phyloP scores from a whole-genome alignment of 2,113 vertebrate species.

The Trichomycterus rosablanca region DNA sequence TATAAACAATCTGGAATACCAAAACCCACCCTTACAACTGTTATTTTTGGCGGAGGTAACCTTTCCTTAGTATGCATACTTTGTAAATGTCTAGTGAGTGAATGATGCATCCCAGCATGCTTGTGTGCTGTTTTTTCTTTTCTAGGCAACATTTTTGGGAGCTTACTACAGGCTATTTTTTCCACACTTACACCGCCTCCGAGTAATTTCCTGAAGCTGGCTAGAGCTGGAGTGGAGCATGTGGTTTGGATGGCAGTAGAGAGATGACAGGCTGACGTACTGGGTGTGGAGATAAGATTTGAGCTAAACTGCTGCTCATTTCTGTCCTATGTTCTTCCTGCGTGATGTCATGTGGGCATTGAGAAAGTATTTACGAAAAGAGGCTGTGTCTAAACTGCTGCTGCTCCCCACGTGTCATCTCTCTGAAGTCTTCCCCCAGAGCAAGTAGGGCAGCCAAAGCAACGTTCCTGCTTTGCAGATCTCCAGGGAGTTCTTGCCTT shows the following conservation, averaged over 20 bases:
- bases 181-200: slow-evolving; percentile 38
- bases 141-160: not conserved
- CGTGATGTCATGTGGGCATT: slow-evolving; percentile 39
- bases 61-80: slow-evolving; percentile 56
- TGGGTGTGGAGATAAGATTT: slow-evolving; percentile 39
- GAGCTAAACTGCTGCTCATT: slow-evolving; percentile 36
- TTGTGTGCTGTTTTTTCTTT: not conserved
- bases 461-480: slow-evolving; percentile 32
- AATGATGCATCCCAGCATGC: slow-evolving; percentile 2
- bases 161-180: slow-evolving; percentile 40
- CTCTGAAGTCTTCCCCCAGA: slow-evolving; percentile 23
- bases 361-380: slow-evolving; percentile 35
- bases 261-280: slow-evolving; percentile 45
- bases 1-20: slow-evolving; percentile 71
- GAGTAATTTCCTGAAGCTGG: slow-evolving; percentile 52
- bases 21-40: slow-evolving; percentile 66
- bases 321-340: slow-evolving; percentile 23
- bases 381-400: slow-evolving; percentile 1
- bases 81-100: slow-evolving; percentile 37
- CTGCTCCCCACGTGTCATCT: slow-evolving; percentile 23
- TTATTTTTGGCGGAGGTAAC: slow-evolving; percentile 63
- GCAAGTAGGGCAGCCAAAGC: slow-evolving; percentile 14
- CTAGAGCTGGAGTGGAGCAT: slow-evolving; percentile 41
- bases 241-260: slow-evolving; percentile 48
- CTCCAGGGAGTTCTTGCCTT: slow-evolving; percentile 9